Percentiles rank a stretch among this genome's conserved stretches.
Conservation (phyloP, 2,888 invertebrate genomes). For the Eutolmus rufibarbis region DNA sequence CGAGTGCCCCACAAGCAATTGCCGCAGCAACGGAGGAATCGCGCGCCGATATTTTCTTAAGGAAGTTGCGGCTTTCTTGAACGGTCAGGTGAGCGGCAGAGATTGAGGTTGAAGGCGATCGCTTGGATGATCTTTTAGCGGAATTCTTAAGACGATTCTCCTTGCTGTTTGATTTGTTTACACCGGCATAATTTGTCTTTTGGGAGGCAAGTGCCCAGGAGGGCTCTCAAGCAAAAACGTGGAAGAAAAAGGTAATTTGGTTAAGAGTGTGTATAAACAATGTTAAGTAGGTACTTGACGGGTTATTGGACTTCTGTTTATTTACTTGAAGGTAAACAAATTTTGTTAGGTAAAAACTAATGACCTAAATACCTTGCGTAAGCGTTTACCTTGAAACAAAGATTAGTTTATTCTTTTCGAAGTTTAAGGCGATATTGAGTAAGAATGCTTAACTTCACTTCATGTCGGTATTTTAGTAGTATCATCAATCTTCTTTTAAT, state of each 20-base stretch:
- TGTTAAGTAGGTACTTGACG: background rate
- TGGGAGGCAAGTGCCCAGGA: background rate
- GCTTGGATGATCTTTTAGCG: slow-evolving; percentile 3
- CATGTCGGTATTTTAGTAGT: too few relatives aligned
- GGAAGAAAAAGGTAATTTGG: background rate
- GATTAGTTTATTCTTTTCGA: background rate
- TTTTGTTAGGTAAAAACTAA: background rate
- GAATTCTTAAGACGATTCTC: background rate
- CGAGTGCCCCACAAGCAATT: background rate
- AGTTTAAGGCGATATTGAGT: background rate
- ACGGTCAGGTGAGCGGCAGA: background rate
- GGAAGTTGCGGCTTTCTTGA: slow-evolving; percentile 5
- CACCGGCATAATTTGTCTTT: slow-evolving; percentile 15
- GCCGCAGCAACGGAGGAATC: background rate
- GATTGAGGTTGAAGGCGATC: background rate
- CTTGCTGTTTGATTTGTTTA: background rate
- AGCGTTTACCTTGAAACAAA: background rate
- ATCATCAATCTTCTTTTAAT: too few relatives aligned
- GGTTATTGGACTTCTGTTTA: background rate
- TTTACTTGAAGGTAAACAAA: background rate
- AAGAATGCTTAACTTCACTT: background rate
- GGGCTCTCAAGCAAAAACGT: background rate
- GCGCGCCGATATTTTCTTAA: background rate
- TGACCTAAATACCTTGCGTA: background rate
- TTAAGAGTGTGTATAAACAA: background rate